These are phyloP conservation scores for Apodemia zela DNA, from an alignment of 2,888 invertebrate genomes.

Conservation along the genomic window DNA sequence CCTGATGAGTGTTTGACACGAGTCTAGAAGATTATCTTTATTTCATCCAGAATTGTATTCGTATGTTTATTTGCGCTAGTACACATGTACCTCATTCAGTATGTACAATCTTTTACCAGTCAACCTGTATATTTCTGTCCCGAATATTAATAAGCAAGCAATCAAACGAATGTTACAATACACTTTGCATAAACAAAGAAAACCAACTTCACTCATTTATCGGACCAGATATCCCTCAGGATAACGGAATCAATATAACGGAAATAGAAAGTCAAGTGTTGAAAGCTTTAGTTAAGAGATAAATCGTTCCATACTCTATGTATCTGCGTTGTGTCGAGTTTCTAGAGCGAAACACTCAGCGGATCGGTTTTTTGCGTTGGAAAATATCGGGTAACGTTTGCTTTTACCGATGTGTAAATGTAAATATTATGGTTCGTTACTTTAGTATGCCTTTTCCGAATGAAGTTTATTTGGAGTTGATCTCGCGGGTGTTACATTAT, in stretches of 20 bases:
- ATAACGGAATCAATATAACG: slow-evolving; percentile 58
- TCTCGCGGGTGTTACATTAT: not conserved
- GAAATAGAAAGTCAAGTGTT: slow-evolving; percentile 70
- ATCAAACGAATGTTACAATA: slow-evolving; percentile 1
- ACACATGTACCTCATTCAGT: too few relatives aligned
- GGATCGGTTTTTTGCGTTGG: slow-evolving; percentile 13
- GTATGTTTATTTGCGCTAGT: too few relatives aligned
- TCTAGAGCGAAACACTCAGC: slow-evolving; percentile 15
- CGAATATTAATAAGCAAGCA: not conserved
- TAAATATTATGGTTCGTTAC: slow-evolving; percentile 14
- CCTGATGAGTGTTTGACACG: too few relatives aligned
- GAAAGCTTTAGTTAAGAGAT: slow-evolving; percentile 53
- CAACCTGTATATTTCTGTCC: too few relatives aligned
- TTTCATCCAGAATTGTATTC: too few relatives aligned
- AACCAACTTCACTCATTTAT: slow-evolving; percentile 63
- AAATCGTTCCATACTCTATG: slow-evolving; percentile 40
- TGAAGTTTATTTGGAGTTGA: slow-evolving; percentile 4
- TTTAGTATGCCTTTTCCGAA: slow-evolving; percentile 1
- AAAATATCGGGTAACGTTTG: slow-evolving; percentile 12
- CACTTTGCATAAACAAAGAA: slow-evolving; percentile 42
- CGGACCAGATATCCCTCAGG: slow-evolving; percentile 52
- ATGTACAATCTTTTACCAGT: too few relatives aligned
- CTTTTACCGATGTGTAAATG: not conserved
- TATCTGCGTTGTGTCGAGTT: slow-evolving; percentile 13
- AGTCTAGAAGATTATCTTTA: too few relatives aligned